phyloP scores from a whole-genome alignment of 2,888 invertebrate species.

The Ormyrus pomaceus region DNA sequence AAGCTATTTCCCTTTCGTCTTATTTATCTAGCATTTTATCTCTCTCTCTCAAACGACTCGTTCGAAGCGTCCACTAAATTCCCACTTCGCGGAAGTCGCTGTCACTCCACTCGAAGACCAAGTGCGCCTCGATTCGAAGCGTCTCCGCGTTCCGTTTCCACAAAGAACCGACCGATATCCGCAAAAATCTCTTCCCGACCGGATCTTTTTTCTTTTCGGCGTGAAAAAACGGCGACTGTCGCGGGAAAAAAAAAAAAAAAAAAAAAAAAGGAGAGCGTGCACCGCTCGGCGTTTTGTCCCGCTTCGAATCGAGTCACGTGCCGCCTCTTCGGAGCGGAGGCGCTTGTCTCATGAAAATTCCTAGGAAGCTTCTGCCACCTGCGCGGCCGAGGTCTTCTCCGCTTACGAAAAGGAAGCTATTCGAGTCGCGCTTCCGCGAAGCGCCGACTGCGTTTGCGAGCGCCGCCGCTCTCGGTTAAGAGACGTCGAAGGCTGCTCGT shows the following conservation, averaged over 20 bases:
- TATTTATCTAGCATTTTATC: background rate
- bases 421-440: constrained; percentile 13
- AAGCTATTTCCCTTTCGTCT: background rate
- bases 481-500: too few species aligned
- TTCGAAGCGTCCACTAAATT: too few species aligned
- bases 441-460: too few species aligned
- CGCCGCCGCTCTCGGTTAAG: too few species aligned
- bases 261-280: constrained; percentile 7
- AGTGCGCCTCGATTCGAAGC: constrained; percentile 6
- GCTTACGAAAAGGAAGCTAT: constrained; percentile 27
- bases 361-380: constrained; percentile 31
- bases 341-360: constrained; percentile 35
- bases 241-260: background rate
- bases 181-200: constrained; percentile 17
- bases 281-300: constrained; percentile 34
- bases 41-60: background rate
- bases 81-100: too few species aligned
- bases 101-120: too few species aligned
- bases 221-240: constrained; percentile 5
- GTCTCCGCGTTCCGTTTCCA: constrained; percentile 13
- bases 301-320: constrained; percentile 28
- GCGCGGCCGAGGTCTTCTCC: constrained; percentile 19
- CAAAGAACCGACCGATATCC: background rate
- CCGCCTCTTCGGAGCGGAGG: constrained; percentile 23
- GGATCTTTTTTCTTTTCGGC: background rate